These are phyloP conservation scores for Cephus rjabovi DNA, from an alignment of 2,888 invertebrate species.

Conservation along the genomic window DNA sequence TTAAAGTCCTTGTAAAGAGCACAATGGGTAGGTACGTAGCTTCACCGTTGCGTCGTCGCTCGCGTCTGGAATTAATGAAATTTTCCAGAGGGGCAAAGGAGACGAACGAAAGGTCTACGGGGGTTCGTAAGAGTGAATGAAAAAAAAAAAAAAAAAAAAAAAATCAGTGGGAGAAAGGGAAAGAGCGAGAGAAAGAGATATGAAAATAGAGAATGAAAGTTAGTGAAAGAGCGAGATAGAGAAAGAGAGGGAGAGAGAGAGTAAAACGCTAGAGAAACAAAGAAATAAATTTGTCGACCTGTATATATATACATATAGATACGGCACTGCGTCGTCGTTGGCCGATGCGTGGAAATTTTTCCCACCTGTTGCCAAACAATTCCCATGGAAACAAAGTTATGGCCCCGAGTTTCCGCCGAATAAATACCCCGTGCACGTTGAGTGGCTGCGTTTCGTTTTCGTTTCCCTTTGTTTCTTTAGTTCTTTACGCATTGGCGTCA, in stretches of 20 bases:
- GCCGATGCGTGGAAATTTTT: slow-evolving; percentile 57
- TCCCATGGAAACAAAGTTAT: slow-evolving; percentile 63
- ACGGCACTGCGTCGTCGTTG: slow-evolving; percentile 25
- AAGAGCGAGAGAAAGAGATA: too few species aligned
- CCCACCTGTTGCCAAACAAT: slow-evolving; percentile 66
- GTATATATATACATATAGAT: slow-evolving; percentile 2
- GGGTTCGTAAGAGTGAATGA: background rate
- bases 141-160: background rate
- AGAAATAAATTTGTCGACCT: slow-evolving; percentile 12
- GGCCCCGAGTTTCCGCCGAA: slow-evolving; percentile 29
- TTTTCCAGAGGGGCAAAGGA: background rate
- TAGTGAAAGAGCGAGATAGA: too few species aligned
- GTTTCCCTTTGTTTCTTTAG: background rate
- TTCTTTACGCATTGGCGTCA: background rate
- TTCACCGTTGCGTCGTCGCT: background rate
- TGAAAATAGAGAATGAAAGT: too few species aligned
- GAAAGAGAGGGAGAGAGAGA: background rate
- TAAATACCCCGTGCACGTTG: background rate
- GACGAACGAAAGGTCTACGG: background rate
- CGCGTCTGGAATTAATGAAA: slow-evolving; percentile 1
- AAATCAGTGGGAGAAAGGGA: too few species aligned
- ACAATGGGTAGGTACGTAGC: background rate
- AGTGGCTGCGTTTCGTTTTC: background rate
- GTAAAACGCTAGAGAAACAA: background rate
- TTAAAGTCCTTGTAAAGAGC: background rate